Evolutionary conservation across 1,140 invertebrate genomes (phyloP).

Genomic region (Anastrepha ludens): DNA sequence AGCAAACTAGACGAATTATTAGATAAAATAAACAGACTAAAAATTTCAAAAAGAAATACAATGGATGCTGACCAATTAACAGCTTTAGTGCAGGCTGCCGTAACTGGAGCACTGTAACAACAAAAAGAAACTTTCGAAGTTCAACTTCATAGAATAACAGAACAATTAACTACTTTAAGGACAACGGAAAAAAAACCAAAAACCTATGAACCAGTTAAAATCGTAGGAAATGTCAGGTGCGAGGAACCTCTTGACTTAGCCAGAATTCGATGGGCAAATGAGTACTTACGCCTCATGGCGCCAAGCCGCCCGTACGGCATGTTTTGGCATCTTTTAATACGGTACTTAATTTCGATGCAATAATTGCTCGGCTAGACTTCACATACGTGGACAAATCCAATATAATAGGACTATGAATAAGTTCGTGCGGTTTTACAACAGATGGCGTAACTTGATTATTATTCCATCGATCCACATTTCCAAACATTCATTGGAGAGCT

Average conservation of each 20-base stretch:
- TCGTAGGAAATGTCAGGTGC: slow-evolving; percentile 41
- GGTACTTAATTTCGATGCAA: slow-evolving; percentile 60
- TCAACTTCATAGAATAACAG: neutral
- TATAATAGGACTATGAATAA: no score
- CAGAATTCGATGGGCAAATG: neutral
- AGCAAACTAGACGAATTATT: no score
- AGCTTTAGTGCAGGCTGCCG: neutral
- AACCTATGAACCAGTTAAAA: slow-evolving; percentile 55
- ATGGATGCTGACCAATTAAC: neutral
- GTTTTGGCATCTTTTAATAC: slow-evolving; percentile 58
- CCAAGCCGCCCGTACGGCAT: neutral
- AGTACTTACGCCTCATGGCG: neutral
- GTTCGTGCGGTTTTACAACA: no score
- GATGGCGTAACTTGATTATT: no score
- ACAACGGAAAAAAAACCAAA: slow-evolving; percentile 49
- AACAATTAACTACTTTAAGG: slow-evolving; percentile 19
- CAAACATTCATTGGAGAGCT: no score
- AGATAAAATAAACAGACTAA: neutral
- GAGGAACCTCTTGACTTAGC: neutral
- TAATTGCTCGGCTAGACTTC: slow-evolving; percentile 57
- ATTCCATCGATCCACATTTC: no score
- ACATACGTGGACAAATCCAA: slow-evolving; percentile 57
- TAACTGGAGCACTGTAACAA: neutral
- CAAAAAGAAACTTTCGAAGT: neutral
- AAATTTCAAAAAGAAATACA: neutral